These are phyloP conservation scores for Corythornis leucogaster DNA, from an alignment of 2,797 vertebrate species.

Conservation along the genomic window DNA sequence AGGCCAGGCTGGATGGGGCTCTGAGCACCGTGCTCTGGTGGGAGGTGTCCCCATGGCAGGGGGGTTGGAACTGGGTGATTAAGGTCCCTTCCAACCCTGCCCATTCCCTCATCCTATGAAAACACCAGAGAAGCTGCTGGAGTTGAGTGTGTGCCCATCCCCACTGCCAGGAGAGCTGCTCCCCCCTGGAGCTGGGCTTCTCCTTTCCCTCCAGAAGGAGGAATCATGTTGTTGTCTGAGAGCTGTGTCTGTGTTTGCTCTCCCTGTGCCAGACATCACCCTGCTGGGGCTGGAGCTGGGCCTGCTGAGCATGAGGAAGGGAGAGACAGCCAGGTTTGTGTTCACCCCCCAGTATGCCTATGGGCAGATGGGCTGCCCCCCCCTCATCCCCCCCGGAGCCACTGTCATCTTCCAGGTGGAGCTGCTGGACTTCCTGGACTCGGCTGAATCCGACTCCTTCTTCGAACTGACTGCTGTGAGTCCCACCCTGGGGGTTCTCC, in stretches of 20 bases:
- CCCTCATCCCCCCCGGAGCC: constrained; percentile 84
- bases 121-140: not conserved
- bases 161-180: no score
- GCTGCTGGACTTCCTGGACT: constrained; percentile 89
- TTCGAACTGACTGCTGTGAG: constrained; percentile 83
- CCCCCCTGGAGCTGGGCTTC: no score
- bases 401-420: constrained; percentile 89
- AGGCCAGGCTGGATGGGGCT: no score
- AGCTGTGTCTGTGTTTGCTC: fast-evolving
- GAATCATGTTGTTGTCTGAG: not conserved
- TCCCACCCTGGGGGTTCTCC: not conserved
- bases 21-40: no score
- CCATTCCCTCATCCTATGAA: no score
- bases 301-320: constrained; percentile 89
- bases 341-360: constrained; percentile 87
- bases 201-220: not conserved
- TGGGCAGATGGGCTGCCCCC: constrained; percentile 88
- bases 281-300: constrained; percentile 89
- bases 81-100: no score
- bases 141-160: not conserved
- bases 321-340: constrained; percentile 89
- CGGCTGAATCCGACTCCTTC: constrained; percentile 85
- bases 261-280: constrained; percentile 84
- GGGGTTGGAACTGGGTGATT: no score
- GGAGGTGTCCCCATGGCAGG: no score